Evolutionary conservation across 35 echinoderm and acorn worm genomes (phyloP).

Genomic region (Heliocidaris tuberculata): DNA sequence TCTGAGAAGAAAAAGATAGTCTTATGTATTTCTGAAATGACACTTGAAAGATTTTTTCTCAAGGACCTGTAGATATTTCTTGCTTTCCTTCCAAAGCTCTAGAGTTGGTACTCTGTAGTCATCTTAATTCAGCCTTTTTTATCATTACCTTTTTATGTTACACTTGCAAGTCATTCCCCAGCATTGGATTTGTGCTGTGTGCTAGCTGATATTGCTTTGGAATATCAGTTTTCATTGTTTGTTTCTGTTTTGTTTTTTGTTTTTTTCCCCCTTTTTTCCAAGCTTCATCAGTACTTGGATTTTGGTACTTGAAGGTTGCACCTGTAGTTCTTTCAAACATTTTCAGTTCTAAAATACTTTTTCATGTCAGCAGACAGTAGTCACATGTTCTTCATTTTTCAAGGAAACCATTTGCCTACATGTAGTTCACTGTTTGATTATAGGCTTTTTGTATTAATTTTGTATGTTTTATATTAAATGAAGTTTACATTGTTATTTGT

Average conservation of each 20-base stretch:
- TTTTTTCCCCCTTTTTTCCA: neutral
- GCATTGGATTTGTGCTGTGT: neutral
- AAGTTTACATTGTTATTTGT: neutral
- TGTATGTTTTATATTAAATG: neutral
- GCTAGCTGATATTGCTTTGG: neutral
- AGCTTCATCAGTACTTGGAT: neutral
- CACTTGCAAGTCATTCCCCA: neutral
- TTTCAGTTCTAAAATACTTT: neutral
- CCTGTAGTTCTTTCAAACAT: neutral
- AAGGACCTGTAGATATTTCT: neutral
- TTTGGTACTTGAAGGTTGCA: constrained; percentile 1
- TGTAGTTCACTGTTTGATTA: neutral
- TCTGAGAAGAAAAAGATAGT: neutral
- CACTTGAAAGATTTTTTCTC: neutral
- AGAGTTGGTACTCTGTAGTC: neutral
- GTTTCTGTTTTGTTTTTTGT: neutral
- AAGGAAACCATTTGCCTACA: neutral
- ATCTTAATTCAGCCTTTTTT: neutral
- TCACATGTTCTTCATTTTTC: neutral
- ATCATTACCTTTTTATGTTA: neutral
- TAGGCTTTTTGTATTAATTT: neutral
- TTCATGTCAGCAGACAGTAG: neutral
- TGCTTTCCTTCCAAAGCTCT: neutral
- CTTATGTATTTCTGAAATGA: neutral
- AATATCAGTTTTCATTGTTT: neutral